Conservation (phyloP, 2,797 vertebrate genomes). For the Gephyroberyx darwinii region DNA sequence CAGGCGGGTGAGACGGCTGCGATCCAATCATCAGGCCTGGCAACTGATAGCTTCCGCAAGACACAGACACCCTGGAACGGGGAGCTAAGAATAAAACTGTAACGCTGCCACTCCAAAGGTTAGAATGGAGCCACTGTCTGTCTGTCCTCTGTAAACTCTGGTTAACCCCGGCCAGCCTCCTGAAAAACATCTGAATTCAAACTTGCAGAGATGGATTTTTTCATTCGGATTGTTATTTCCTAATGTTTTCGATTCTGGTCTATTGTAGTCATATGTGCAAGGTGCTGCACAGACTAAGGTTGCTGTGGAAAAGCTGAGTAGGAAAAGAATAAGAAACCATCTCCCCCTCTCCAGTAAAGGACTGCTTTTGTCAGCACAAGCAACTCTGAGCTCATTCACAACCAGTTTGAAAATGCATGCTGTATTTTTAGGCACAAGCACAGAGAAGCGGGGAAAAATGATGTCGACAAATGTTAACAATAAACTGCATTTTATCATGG, state of each 20-base stretch:
- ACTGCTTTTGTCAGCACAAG: constrained; percentile 16
- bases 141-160: constrained; percentile 69
- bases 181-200: constrained; percentile 9
- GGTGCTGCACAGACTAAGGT: constrained; percentile 26
- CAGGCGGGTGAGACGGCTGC: constrained; percentile 43
- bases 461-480: constrained; percentile 17
- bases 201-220: constrained; percentile 14
- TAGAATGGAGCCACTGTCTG: constrained; percentile 64
- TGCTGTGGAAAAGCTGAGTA: constrained; percentile 29
- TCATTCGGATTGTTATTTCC: not conserved
- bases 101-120: constrained; percentile 68
- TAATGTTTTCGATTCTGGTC: not conserved
- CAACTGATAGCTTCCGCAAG: constrained; percentile 74
- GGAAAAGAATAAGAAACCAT: constrained; percentile 13
- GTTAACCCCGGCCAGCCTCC: constrained; percentile 54
- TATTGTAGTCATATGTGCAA: constrained; percentile 3
- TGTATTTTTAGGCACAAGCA: constrained; percentile 6
- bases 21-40: constrained; percentile 73
- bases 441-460: constrained; percentile 4
- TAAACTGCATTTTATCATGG: not conserved
- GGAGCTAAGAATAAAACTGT: constrained; percentile 77
- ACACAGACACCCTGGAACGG: constrained; percentile 68
- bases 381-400: not conserved
- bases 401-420: not conserved
- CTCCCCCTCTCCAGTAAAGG: constrained; percentile 15